Conservation (phyloP, 2,113 vertebrate species). For the Raja brachyura region DNA sequence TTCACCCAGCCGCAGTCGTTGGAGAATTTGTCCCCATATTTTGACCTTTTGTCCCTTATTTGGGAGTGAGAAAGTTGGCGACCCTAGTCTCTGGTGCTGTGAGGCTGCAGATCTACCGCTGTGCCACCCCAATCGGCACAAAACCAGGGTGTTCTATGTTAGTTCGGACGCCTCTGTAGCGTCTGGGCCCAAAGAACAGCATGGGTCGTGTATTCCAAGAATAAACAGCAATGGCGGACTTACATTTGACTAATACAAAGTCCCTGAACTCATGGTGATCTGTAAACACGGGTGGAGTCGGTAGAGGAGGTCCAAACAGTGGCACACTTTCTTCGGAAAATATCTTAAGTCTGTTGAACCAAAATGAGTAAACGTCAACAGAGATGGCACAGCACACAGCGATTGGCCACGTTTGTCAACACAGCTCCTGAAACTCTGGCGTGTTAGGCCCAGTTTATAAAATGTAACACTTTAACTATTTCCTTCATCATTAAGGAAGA, state of each 20-base stretch:
- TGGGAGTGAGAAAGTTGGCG: no score
- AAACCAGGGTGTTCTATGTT: no score
- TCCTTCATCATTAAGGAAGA: not conserved
- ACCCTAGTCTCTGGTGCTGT: no score
- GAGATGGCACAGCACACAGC: not conserved
- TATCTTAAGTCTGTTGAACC: constrained; percentile 79
- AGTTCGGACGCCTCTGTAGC: not conserved
- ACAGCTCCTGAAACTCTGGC: not conserved
- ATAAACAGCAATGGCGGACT: constrained; percentile 47
- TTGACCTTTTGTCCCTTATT: no score
- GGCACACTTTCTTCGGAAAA: constrained; percentile 98
- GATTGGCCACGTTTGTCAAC: not conserved
- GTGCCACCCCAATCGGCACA: no score
- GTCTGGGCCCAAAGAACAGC: not conserved
- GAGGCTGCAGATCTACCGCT: no score
- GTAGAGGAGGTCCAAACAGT: constrained; percentile 91
- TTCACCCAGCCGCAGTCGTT: no score
- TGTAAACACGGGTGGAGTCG: constrained; percentile 90
- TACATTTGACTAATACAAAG: constrained; percentile 97
- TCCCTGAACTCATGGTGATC: constrained; percentile 99
- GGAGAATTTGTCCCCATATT: no score
- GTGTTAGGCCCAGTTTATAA: not conserved
- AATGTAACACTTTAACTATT: not conserved
- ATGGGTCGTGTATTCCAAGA: not conserved
- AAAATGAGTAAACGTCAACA: constrained; percentile 37